A percentile compares a stretch with the other conserved stretches of the same genome.
phyloP scores from a whole-genome alignment of 2,797 vertebrate genomes.

The Ctenopoma kingsleyae region DNA sequence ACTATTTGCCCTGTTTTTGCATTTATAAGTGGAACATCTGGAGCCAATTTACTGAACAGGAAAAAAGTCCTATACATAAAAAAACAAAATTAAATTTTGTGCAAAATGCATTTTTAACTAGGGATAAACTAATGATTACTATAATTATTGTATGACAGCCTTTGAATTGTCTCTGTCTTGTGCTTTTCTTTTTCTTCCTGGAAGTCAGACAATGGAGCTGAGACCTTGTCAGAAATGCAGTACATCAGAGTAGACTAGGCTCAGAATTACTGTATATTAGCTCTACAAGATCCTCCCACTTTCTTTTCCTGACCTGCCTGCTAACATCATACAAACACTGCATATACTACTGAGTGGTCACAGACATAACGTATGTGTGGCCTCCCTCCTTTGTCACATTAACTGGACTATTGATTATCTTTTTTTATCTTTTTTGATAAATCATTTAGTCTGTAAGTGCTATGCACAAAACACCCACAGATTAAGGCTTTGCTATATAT shows the following conservation, averaged over 20 bases:
- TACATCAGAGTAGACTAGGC: not conserved
- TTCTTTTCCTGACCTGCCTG: not conserved
- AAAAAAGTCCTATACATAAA: not conserved
- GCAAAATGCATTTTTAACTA: not conserved
- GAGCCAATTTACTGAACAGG: conserved; percentile 1
- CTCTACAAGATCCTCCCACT: not conserved
- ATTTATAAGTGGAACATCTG: conserved; percentile 42
- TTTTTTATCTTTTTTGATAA: not conserved
- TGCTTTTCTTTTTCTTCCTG: not conserved
- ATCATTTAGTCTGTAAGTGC: too few species aligned
- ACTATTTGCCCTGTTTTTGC: conserved; percentile 33
- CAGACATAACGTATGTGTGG: too few species aligned
- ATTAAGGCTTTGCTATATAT: too few species aligned
- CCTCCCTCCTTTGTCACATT: not conserved
- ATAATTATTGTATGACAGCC: not conserved
- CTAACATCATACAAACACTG: not conserved
- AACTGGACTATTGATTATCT: too few species aligned
- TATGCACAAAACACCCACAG: too few species aligned
- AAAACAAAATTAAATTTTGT: not conserved
- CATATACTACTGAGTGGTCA: not conserved
- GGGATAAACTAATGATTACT: not conserved
- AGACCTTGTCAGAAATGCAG: not conserved
- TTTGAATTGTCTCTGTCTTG: not conserved
- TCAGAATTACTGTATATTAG: not conserved
- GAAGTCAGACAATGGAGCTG: not conserved